Conservation (phyloP, 2,888 invertebrate species). For the Tribolium freemani region DNA sequence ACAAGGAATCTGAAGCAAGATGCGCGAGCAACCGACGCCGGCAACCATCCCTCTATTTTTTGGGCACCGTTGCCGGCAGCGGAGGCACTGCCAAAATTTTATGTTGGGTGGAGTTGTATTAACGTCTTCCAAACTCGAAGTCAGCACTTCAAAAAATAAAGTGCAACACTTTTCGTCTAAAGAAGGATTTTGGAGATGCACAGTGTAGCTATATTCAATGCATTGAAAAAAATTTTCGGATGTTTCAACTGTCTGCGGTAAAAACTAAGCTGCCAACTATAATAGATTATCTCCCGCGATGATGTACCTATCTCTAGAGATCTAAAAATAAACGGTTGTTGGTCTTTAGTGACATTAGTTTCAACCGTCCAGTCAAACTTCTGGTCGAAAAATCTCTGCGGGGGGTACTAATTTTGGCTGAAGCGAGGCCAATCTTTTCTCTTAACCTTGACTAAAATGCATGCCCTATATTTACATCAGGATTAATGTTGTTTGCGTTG, state of each 20-base stretch:
- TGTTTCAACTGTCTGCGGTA: background rate
- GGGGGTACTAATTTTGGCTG: background rate
- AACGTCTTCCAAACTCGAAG: too few species aligned
- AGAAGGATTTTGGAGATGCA: too few species aligned
- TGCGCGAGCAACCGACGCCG: too few species aligned
- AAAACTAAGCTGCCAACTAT: background rate
- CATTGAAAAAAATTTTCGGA: too few species aligned
- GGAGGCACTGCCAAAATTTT: too few species aligned
- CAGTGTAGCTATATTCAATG: too few species aligned
- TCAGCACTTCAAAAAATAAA: too few species aligned
- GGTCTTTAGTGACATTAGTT: background rate
- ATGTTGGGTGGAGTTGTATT: too few species aligned
- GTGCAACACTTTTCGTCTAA: too few species aligned
- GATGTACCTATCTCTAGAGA: background rate
- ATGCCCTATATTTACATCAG: slow-evolving; percentile 24
- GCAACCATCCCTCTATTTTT: too few species aligned
- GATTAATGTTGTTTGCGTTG: slow-evolving; percentile 18
- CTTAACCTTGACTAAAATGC: slow-evolving; percentile 20
- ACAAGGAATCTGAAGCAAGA: too few species aligned
- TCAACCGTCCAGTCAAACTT: background rate
- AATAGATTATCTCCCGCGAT: background rate
- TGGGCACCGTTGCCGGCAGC: too few species aligned
- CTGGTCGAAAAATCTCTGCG: background rate
- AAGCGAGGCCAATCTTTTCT: slow-evolving; percentile 2
- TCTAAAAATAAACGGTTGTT: background rate